A percentile compares a stretch with the other conserved stretches of the same genome.
Conservation (phyloP, 2,888 invertebrate genomes). For the Trichacis sp. region DNA sequence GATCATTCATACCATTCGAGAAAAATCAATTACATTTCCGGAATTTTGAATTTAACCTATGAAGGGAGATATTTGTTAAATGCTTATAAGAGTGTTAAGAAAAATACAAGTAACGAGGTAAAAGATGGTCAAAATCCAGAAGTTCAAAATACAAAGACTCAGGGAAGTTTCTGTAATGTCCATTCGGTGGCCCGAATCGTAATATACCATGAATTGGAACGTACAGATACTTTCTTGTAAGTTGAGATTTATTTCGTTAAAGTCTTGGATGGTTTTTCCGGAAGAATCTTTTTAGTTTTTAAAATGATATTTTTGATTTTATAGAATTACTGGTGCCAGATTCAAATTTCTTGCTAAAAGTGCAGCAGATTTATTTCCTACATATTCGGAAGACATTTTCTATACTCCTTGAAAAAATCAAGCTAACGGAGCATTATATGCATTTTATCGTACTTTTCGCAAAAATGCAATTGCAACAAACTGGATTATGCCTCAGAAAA, state of each 20-base stretch:
- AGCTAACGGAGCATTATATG: conserved; percentile 2
- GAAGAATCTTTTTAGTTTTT: background rate
- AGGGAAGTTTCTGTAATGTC: background rate
- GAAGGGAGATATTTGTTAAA: conserved; percentile 3
- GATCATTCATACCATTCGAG: background rate
- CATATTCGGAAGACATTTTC: background rate
- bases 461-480: background rate
- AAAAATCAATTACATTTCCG: conserved; percentile 2
- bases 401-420: background rate
- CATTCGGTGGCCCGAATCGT: conserved; percentile 1
- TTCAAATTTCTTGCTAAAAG: conserved; percentile 4
- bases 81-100: background rate
- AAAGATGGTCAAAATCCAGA: background rate
- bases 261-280: too few species aligned
- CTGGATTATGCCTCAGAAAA: conserved; percentile 2
- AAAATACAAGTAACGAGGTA: background rate
- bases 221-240: conserved; percentile 2
- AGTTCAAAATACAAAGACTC: background rate
- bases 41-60: conserved; percentile 1
- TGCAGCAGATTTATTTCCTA: conserved; percentile 6
- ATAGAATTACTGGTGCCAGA: conserved; percentile 1
- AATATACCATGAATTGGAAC: conserved; percentile 2
- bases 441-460: conserved; percentile 2
- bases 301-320: conserved; percentile 4
- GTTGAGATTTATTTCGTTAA: background rate